Base-by-base conservation (phyloP, 1,140 invertebrate species). In the Anastatus disparis region DNA sequence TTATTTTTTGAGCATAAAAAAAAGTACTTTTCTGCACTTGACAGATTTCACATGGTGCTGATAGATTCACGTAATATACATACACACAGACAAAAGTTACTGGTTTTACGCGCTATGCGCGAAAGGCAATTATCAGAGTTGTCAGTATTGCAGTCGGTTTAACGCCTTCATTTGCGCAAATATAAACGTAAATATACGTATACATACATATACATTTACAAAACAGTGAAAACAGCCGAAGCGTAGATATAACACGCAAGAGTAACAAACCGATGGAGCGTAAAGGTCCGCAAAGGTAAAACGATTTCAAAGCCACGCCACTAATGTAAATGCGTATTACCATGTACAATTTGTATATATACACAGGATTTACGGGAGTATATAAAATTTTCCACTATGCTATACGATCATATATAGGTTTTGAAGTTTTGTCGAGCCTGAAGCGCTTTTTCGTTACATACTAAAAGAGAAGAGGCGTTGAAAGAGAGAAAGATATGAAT, bases 81-180 rank as follows among this genome's bases (percentile, higher is more conserved):
- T 69, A 68, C 61, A 68, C 59, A 71, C 65, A 72, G 75, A 73
- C 71, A 71, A 73, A 53, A 38, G 75, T 76, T 75, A 81, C 82
- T 76, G 79, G 71, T 84, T 84, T 84, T 83, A 82, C 79, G 76
- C 72, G 80, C 78, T 84, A 83, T 83, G 81, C 79, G 76, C 72
- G 80, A 77, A 68, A 76, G 74, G 77, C 80, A 85, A 85, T 85
- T 85, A 85, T 83, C 82, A 75, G 79, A 83, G 81, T 82, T 85
- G 82, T 84, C 82, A 82, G 78, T 52, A n/a, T n/a, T n/a, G n/a
- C 77, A 81, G 81, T 84, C 80, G 77, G 81, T 83, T 82, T 80
- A 83, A 81, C 79, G 74, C 81, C 77, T 82, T 78, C 73, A 77
- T 83, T 82, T 81, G 79, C 65, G 72, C 74, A 61, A 77, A 81